Percentiles rank a stretch among this genome's conserved stretches.
These are phyloP conservation scores for Amblyopsis hoosieri DNA, from an alignment of 2,797 vertebrate species.

Conservation along the genomic window DNA sequence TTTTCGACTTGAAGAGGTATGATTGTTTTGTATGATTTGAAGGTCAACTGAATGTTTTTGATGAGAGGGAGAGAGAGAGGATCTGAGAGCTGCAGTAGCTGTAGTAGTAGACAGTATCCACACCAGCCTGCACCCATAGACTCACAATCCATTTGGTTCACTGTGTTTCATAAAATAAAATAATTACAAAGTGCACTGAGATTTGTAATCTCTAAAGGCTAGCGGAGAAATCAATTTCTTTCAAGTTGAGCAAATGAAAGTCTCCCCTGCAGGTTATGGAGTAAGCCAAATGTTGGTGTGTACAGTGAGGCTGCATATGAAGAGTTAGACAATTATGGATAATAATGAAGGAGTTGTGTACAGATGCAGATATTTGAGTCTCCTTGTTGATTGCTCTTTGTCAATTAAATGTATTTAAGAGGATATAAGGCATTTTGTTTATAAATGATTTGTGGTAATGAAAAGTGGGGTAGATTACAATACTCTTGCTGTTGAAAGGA, in stretches of 20 bases:
- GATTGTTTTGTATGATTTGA: slow-evolving; percentile 57
- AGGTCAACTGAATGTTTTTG: slow-evolving; percentile 59
- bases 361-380: slow-evolving; percentile 26
- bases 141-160: slow-evolving; percentile 63
- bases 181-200: slow-evolving; percentile 53
- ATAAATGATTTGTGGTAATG: slow-evolving; percentile 64
- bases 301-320: slow-evolving; percentile 32
- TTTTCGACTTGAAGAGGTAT: slow-evolving; percentile 40
- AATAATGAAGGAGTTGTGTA: slow-evolving; percentile 10
- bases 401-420: slow-evolving; percentile 67
- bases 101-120: slow-evolving; percentile 44
- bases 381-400: slow-evolving; percentile 56
- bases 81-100: slow-evolving; percentile 14
- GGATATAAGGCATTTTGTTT: slow-evolving; percentile 67
- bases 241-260: slow-evolving; percentile 22
- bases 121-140: slow-evolving; percentile 59
- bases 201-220: slow-evolving; percentile 46
- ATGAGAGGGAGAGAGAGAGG: slow-evolving; percentile 27
- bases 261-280: slow-evolving; percentile 39
- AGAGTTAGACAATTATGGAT: slow-evolving; percentile 17
- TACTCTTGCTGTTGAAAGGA: slow-evolving; percentile 52
- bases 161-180: slow-evolving; percentile 56
- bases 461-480: slow-evolving; percentile 49
- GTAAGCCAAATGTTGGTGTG: slow-evolving; percentile 41
- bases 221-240: slow-evolving; percentile 27